Percentiles rank a stretch among this genome's conserved stretches.
Evolutionary conservation across 2,113 vertebrate genomes (phyloP).

Genomic region (Neotragus pygmaeus): DNA sequence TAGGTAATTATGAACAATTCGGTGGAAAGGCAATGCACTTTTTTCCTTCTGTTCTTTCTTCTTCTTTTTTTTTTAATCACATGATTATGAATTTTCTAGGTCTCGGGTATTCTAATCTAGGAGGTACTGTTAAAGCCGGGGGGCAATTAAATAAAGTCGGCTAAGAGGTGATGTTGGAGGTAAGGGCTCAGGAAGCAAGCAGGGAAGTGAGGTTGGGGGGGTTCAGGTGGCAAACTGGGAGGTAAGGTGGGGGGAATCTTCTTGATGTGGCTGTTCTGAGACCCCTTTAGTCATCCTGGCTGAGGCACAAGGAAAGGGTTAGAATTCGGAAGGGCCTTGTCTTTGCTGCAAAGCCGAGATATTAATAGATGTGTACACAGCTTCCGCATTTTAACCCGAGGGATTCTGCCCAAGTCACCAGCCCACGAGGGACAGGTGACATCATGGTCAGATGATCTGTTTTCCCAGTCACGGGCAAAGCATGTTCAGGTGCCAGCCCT

Average conservation of each 20-base stretch:
- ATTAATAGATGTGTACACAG: not conserved
- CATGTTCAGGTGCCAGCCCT: not conserved
- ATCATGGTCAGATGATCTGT: not conserved
- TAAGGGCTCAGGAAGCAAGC: not conserved
- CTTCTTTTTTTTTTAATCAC: not conserved
- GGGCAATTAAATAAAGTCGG: not conserved
- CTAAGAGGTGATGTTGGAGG: not conserved
- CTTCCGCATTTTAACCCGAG: not conserved
- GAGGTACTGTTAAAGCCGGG: not conserved
- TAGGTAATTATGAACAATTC: not conserved
- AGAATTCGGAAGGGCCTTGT: not conserved
- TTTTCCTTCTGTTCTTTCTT: not conserved
- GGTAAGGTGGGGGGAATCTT: not conserved
- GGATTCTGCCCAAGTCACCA: not conserved
- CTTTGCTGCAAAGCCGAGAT: not conserved
- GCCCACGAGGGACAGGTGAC: not conserved
- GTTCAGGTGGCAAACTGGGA: not conserved
- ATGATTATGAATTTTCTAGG: not conserved
- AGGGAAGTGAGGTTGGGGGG: not conserved
- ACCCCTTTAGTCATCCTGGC: not conserved
- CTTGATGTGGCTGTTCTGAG: not conserved
- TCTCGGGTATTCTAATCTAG: not conserved
- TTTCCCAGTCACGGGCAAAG: not conserved
- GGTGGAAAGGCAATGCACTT: rapidly evolving
- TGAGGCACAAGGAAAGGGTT: not conserved